A percentile compares a stretch with the other conserved stretches of the same genome.
phyloP scores from a whole-genome alignment of 1,140 invertebrate species.

The Adelges cooleyi region DNA sequence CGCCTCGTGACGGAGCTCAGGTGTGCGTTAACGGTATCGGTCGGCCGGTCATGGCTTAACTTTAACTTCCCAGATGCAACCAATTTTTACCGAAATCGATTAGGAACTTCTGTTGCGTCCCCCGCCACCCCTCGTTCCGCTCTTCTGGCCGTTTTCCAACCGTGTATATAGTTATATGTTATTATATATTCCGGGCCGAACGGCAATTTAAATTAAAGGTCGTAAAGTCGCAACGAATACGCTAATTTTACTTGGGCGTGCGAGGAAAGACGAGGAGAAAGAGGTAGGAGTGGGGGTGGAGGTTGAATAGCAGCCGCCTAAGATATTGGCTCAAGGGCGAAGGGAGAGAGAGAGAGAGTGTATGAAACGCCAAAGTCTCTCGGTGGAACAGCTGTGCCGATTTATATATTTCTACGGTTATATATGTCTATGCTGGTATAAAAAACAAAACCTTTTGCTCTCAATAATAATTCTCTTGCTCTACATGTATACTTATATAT shows the following conservation, averaged over 20 bases:
- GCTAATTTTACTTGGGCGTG: background rate
- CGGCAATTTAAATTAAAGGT: conserved; percentile 18
- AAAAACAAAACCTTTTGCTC: too few species aligned
- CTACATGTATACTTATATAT: background rate
- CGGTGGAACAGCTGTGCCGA: background rate
- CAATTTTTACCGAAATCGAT: conserved; percentile 28
- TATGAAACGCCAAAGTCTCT: too few species aligned
- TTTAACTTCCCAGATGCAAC: conserved; percentile 26
- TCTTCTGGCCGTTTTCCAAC: too few species aligned
- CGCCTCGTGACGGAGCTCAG: conserved; percentile 20
- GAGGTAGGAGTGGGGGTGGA: too few species aligned
- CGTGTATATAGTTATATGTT: background rate
- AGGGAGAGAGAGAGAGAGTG: too few species aligned
- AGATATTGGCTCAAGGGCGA: too few species aligned
- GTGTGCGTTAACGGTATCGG: conserved; percentile 26
- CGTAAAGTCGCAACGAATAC: conserved; percentile 22
- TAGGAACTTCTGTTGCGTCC: conserved; percentile 14
- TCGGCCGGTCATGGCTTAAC: conserved; percentile 25
- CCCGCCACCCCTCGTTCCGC: too few species aligned
- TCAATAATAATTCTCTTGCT: background rate
- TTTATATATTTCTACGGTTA: conserved; percentile 1
- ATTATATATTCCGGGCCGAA: background rate
- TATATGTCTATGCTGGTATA: background rate
- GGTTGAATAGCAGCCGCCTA: too few species aligned
- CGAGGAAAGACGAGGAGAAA: background rate